Conservation (phyloP, 2,888 invertebrate species). For the Lasioglossum malachurum region DNA sequence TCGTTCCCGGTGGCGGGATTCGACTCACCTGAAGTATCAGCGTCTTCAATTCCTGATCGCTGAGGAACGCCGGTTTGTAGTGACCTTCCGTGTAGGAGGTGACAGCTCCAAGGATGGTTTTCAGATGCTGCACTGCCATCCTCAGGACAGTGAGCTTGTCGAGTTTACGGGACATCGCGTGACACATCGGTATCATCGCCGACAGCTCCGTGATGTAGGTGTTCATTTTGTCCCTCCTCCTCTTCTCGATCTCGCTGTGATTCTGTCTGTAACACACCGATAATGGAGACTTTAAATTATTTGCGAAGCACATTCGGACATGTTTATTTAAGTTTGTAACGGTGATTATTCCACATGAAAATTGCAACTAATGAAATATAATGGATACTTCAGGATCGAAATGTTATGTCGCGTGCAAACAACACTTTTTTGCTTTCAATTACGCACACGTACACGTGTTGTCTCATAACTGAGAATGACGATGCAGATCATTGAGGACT, state of each 20-base stretch:
- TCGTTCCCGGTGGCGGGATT: background rate
- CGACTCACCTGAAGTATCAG: slow-evolving; percentile 90
- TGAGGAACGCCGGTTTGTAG: slow-evolving; percentile 92
- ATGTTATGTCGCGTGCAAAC: background rate
- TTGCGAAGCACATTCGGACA: background rate
- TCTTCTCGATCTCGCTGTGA: slow-evolving; percentile 98
- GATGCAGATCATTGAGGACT: background rate
- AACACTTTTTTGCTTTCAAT: background rate
- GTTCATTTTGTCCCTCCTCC: slow-evolving; percentile 98
- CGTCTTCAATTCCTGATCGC: slow-evolving; percentile 94
- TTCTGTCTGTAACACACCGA: slow-evolving; percentile 90
- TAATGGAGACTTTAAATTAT: background rate
- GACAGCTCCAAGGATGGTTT: slow-evolving; percentile 90
- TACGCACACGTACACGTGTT: background rate
- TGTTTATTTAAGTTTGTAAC: background rate
- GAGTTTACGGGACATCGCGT: slow-evolving; percentile 95
- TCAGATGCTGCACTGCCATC: slow-evolving; percentile 97
- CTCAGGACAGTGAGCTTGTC: slow-evolving; percentile 96
- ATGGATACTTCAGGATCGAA: background rate
- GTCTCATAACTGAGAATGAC: background rate
- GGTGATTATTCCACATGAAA: no score
- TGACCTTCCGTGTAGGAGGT: slow-evolving; percentile 91
- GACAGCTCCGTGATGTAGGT: slow-evolving; percentile 96
- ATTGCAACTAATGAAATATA: no score
- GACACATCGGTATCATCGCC: slow-evolving; percentile 97